These are phyloP conservation scores for Danio rerio DNA, from an alignment of 2,113 vertebrate genomes.

Conservation along the genomic window DNA sequence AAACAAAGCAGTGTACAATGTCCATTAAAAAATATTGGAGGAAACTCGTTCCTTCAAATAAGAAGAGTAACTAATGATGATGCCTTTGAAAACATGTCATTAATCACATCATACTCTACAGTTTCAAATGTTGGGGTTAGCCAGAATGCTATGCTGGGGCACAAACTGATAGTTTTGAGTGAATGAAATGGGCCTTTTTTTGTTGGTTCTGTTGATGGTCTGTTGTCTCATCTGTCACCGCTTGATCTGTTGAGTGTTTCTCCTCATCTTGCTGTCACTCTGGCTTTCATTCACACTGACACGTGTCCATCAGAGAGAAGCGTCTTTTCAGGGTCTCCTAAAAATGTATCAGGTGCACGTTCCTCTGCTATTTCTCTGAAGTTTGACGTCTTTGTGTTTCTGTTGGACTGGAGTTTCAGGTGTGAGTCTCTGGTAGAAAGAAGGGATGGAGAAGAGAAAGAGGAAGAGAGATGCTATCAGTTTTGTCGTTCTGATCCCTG, in stretches of 20 bases:
- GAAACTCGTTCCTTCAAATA: too few relatives aligned
- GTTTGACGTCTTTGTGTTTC: slow-evolving; percentile 23
- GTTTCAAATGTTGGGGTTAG: too few relatives aligned
- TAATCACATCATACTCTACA: too few relatives aligned
- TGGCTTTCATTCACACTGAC: slow-evolving; percentile 8
- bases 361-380: not conserved
- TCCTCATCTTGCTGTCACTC: slow-evolving; percentile 6
- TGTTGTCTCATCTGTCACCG: slow-evolving; percentile 13
- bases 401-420: slow-evolving; percentile 13
- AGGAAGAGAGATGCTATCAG: slow-evolving; percentile 57
- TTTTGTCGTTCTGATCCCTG: slow-evolving; percentile 24
- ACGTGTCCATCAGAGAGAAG: slow-evolving; percentile 26
- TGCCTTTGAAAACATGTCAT: too few relatives aligned
- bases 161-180: not conserved
- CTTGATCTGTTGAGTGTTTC: not conserved
- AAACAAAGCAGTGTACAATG: too few relatives aligned
- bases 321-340: slow-evolving; percentile 13
- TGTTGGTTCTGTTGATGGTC: not conserved
- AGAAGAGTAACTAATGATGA: too few relatives aligned
- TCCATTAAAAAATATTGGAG: too few relatives aligned
- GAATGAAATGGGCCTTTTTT: not conserved
- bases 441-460: slow-evolving; percentile 33
- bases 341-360: not conserved
- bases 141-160: not conserved
- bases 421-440: slow-evolving; percentile 53